Conservation (phyloP, 2,113 vertebrate species). For the Zosterops japonicus region DNA sequence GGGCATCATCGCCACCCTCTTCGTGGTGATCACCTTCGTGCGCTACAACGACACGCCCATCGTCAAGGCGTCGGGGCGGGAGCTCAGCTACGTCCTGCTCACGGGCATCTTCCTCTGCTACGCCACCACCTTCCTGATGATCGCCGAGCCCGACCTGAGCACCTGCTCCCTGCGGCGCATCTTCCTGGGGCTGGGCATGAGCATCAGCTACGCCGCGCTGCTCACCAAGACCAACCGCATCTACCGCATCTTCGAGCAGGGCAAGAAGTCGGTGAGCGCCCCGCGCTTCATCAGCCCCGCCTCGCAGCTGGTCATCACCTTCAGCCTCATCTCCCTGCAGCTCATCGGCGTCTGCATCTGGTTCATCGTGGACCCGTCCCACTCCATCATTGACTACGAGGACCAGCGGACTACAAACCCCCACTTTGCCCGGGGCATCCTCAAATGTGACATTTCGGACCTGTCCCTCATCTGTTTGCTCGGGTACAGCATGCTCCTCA, state of each 20-base stretch:
- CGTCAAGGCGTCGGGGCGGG: conserved; percentile 92
- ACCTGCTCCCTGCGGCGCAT: conserved; percentile 90
- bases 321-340: conserved; percentile 95
- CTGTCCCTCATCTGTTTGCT: conserved; percentile 96
- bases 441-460: conserved; percentile 93
- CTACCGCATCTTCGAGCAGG: conserved; percentile 97
- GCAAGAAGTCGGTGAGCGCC: conserved; percentile 91
- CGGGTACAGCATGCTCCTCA: conserved; percentile 96
- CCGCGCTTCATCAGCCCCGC: conserved; percentile 93
- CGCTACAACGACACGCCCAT: conserved; percentile 96
- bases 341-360: conserved; percentile 93
- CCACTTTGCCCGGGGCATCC: conserved; percentile 83
- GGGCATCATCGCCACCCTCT: conserved; percentile 90
- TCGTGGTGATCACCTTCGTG: conserved; percentile 89
- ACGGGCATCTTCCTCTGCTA: conserved; percentile 96
- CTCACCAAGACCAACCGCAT: conserved; percentile 98
- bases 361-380: conserved; percentile 94
- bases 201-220: conserved; percentile 93
- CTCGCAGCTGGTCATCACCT: conserved; percentile 94
- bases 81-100: conserved; percentile 94
- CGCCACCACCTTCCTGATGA: conserved; percentile 94
- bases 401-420: conserved; percentile 94
- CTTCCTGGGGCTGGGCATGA: conserved; percentile 95
- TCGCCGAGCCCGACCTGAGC: conserved; percentile 85
- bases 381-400: conserved; percentile 93